Conservation (phyloP, 2,113 vertebrate species). For the Phylloscopus trochilus region DNA sequence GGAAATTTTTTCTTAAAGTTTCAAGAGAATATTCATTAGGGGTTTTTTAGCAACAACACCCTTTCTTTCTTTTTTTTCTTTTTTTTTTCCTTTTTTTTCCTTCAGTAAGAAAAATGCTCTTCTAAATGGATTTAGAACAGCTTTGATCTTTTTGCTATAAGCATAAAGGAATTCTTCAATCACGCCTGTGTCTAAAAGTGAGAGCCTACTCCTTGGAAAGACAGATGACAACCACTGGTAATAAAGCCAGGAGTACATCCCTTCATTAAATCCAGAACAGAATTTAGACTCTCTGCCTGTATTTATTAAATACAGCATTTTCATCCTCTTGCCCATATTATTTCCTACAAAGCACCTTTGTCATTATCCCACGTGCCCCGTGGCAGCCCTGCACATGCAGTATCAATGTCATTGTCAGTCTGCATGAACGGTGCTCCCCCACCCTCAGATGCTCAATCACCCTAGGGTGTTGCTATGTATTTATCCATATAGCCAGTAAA, state of each 20-base stretch:
- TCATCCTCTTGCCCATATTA: background rate
- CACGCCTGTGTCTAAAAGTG: accelerated
- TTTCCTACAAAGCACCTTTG: background rate
- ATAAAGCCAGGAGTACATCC: background rate
- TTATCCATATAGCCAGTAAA: background rate
- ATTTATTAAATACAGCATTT: background rate
- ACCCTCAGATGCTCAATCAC: background rate
- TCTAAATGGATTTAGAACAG: background rate
- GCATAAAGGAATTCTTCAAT: background rate
- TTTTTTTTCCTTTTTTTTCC: background rate
- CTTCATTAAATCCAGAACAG: background rate
- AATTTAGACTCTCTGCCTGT: background rate
- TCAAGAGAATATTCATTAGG: background rate
- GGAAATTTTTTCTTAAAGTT: background rate
- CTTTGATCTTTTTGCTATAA: background rate
- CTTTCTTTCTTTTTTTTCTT: no score
- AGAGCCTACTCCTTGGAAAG: background rate
- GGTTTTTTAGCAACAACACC: background rate
- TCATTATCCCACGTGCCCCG: background rate
- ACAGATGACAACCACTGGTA: background rate
- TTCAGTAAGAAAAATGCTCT: background rate
- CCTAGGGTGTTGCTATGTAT: background rate
- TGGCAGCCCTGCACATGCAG: background rate
- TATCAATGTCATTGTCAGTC: background rate
- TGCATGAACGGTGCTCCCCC: background rate